Base-by-base conservation (phyloP, 2,113 vertebrate species). In the Cottus gobio region DNA sequence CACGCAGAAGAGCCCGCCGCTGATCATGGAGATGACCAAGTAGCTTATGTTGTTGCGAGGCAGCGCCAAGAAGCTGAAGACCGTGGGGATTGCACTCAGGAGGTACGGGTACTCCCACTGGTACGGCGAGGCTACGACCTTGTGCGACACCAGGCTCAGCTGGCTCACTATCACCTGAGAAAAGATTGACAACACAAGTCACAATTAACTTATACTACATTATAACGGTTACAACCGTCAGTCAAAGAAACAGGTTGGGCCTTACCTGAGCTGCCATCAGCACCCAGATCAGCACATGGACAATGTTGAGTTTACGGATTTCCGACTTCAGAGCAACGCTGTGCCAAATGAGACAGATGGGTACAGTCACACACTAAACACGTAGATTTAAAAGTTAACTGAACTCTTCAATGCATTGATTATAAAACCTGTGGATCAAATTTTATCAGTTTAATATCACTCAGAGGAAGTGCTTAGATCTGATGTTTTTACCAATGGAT, bases 21-120 rank as follows among this genome's bases (percentile, higher is more conserved):
- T 97, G 93, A 99, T 97, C 98, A 99, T 99, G 85, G 98, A 97
- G 71, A 99, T 95, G 24, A 99, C 98, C 93, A 99, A 87, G 93
- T 99, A 99, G 93, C 98, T 98, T 88, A 98, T 97, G 94, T 98
- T 99, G 95, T 99, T 99, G 7, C 96, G 96, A 0, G 98, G 98
- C 54, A 99, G 93, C 9, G 98, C 97, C 90, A 97, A 85, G 54
- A 98, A 96, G 88, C 96, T 96, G 61, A 98, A 95, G 52, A 95
- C 73, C 0, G 97, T 96, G 4, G 98, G 98, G 31, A 96, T 72
- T 62, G 98, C 91, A 91, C 98, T 99, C 63, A 99, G 94, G 31
- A 99, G 92, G 90, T 99, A 99, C 0, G 96, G 96, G 88, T 99
- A 99, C 86, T 99, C 96, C 98, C 98, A 99, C 87, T 98, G 96